Evolutionary conservation across 2,888 invertebrate genomes (phyloP).

Genomic region (Pomacea canaliculata): DNA sequence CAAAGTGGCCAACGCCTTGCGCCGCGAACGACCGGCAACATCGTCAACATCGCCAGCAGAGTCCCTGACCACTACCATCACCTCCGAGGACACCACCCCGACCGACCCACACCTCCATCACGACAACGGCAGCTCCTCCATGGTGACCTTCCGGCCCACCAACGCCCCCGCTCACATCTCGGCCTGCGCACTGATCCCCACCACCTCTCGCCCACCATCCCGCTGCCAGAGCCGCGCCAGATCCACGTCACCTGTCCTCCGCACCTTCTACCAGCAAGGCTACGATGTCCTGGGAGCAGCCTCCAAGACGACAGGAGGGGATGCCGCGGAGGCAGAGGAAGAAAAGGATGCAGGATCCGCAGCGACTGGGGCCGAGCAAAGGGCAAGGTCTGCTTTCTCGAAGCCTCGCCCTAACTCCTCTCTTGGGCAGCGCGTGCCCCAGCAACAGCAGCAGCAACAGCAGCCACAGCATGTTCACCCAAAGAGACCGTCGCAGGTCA

Average conservation of each 20-base stretch:
- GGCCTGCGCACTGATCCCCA: conserved; percentile 10
- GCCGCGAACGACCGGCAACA: neutral
- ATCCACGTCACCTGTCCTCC: neutral
- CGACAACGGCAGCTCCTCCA: neutral
- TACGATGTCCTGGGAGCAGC: neutral
- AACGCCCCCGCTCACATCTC: neutral
- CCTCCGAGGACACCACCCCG: conserved; percentile 19
- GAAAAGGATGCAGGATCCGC: neutral
- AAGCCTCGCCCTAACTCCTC: conserved; percentile 7
- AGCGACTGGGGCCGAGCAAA: neutral
- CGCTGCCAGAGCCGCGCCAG: conserved; percentile 14
- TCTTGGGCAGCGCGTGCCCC: neutral
- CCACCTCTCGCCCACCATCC: conserved; percentile 15
- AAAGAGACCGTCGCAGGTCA: neutral
- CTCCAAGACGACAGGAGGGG: neutral
- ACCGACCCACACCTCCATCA: neutral
- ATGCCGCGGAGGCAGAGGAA: neutral
- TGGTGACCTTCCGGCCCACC: conserved; percentile 11
- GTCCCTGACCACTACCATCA: conserved; percentile 17
- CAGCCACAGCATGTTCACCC: neutral
- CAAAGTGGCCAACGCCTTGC: conserved; percentile 19
- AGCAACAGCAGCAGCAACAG: neutral
- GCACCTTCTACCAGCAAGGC: conserved; percentile 15
- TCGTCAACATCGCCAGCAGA: neutral
- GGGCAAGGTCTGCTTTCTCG: conserved; percentile 7